phyloP scores from a whole-genome alignment of 2,888 invertebrate genomes.

The Tridacna gigas region DNA sequence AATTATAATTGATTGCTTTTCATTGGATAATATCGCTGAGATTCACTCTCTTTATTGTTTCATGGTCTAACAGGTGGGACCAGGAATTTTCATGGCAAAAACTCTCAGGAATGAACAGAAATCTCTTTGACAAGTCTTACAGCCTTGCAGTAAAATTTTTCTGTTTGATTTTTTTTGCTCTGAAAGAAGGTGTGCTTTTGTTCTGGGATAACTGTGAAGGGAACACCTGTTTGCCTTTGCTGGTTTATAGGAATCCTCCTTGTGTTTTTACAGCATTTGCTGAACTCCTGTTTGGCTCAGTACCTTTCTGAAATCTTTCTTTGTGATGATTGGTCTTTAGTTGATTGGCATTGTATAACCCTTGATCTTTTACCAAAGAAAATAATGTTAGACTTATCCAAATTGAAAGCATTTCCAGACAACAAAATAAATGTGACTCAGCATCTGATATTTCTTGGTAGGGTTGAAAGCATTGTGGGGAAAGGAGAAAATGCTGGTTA shows the following conservation, averaged over 20 bases:
- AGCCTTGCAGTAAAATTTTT: slow-evolving; percentile 1
- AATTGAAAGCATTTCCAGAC: no score
- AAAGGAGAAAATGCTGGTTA: background rate
- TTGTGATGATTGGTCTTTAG: no score
- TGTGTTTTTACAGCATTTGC: background rate
- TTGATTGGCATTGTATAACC: no score
- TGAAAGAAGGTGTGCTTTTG: slow-evolving; percentile 14
- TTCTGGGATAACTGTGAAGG: background rate
- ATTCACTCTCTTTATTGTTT: background rate
- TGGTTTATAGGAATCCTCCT: background rate
- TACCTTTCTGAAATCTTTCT: background rate
- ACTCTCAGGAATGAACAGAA: background rate
- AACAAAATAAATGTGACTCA: no score
- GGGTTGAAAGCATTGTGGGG: background rate
- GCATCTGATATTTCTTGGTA: no score
- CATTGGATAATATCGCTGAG: background rate
- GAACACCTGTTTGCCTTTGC: background rate
- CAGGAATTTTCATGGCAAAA: slow-evolving; percentile 15
- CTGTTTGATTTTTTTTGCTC: background rate
- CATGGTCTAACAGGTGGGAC: slow-evolving; percentile 9
- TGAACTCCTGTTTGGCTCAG: background rate
- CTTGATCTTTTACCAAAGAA: no score
- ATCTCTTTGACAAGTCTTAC: slow-evolving; percentile 16
- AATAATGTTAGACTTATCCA: no score
- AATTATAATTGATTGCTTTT: background rate